These are phyloP conservation scores for Elegia similella DNA, from an alignment of 2,888 invertebrate genomes.

Conservation along the genomic window DNA sequence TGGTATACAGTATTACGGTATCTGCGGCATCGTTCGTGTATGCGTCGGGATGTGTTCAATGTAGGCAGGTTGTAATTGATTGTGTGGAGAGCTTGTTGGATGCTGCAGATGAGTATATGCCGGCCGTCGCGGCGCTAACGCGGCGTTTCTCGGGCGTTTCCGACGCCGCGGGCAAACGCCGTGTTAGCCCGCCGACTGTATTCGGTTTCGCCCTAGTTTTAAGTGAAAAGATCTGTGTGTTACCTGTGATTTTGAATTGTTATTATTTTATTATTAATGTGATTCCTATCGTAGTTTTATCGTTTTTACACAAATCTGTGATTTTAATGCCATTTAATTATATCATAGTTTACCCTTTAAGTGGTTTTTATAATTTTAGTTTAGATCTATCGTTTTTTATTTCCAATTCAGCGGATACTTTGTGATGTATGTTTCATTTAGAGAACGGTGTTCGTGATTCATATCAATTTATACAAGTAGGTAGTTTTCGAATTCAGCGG, in stretches of 20 bases:
- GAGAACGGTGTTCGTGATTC: conserved; percentile 17
- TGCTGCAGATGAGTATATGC: conserved; percentile 13
- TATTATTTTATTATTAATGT: conserved; percentile 63
- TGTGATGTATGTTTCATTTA: conserved; percentile 43
- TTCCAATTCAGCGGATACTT: conserved; percentile 22
- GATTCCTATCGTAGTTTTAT: conserved; percentile 61
- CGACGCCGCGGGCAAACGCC: conserved; percentile 20
- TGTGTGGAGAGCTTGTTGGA: conserved; percentile 11
- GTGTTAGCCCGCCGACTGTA: conserved; percentile 31
- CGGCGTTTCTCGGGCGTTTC: conserved; percentile 1
- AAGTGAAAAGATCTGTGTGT: conserved; percentile 56
- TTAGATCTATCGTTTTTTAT: conserved; percentile 43
- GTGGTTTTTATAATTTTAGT: conserved; percentile 53
- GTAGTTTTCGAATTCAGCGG: conserved; percentile 1
- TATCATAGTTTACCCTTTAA: conserved; percentile 50
- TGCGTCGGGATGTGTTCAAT: conserved; percentile 17
- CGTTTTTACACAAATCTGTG: conserved; percentile 68
- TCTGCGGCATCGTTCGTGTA: conserved; percentile 17
- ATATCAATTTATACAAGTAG: conserved; percentile 16
- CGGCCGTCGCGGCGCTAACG: conserved; percentile 8
- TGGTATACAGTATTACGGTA: conserved; percentile 27
- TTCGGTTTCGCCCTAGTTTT: conserved; percentile 57
- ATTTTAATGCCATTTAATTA: conserved; percentile 68
- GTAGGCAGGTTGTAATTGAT: conserved; percentile 3
- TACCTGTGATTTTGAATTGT: conserved; percentile 73